Percentiles rank a stretch among this genome's conserved stretches.
phyloP scores from a whole-genome alignment of 2,113 vertebrate species.

The Chaetodon auriga region DNA sequence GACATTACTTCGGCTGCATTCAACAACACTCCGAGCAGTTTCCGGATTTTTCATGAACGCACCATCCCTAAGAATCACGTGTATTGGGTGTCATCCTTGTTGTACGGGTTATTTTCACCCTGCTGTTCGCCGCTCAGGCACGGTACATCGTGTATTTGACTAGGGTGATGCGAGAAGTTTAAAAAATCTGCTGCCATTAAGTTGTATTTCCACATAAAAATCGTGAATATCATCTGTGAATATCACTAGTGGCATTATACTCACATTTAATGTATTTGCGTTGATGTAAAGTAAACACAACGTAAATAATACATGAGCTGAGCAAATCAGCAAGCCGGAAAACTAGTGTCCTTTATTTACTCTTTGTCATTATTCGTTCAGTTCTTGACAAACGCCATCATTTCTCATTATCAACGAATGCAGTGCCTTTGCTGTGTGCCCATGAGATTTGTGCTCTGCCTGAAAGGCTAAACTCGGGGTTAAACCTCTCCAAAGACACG shows the following conservation, averaged over 20 bases:
- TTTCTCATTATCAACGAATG: not conserved
- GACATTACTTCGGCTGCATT: not conserved
- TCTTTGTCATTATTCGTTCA: not conserved
- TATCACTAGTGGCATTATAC: too few species aligned
- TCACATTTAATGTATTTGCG: not conserved
- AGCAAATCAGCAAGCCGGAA: not conserved
- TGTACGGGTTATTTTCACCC: not conserved
- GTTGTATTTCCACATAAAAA: not conserved
- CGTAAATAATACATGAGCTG: not conserved
- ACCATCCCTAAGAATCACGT: conserved; percentile 19
- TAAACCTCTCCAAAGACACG: rapidly evolving
- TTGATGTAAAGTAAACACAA: too few species aligned
- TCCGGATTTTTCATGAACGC: conserved; percentile 24
- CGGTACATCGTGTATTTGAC: rapidly evolving
- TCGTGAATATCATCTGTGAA: not conserved
- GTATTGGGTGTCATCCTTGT: not conserved
- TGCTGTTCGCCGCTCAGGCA: not conserved
- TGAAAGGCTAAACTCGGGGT: conserved; percentile 44
- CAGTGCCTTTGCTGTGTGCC: not conserved
- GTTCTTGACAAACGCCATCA: not conserved
- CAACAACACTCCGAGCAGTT: not conserved
- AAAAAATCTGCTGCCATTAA: not conserved
- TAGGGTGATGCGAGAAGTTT: too few species aligned
- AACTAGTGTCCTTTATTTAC: not conserved
- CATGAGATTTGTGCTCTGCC: not conserved